phyloP scores from a whole-genome alignment of 2,113 vertebrate species.

The Sturnus vulgaris region DNA sequence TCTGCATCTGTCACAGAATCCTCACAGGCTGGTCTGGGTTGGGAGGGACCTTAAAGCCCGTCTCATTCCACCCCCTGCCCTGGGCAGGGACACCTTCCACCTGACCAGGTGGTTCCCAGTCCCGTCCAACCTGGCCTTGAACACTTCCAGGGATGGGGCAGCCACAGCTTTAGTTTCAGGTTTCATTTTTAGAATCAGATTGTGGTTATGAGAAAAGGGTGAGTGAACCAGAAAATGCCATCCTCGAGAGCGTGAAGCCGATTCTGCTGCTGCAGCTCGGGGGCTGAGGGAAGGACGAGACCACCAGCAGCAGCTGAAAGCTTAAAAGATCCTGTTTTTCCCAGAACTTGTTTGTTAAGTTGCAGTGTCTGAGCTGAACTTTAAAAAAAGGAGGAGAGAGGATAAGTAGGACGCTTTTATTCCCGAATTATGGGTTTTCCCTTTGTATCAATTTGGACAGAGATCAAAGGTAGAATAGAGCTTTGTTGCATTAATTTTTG shows the following conservation, averaged over 20 bases:
- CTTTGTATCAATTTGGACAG: neutral
- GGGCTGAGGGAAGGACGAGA: neutral
- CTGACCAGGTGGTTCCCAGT: neutral
- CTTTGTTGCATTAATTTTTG: neutral
- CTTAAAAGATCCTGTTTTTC: neutral
- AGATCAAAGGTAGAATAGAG: neutral
- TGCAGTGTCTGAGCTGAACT: neutral
- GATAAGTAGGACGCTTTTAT: neutral
- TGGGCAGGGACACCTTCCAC: neutral
- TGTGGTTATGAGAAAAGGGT: neutral
- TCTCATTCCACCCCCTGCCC: neutral
- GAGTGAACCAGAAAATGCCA: neutral
- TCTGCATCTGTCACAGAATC: neutral
- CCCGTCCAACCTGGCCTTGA: neutral
- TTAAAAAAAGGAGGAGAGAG: neutral
- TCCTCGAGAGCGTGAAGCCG: accelerated
- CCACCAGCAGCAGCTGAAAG: neutral
- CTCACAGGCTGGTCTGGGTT: neutral
- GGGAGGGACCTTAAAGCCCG: neutral
- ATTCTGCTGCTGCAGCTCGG: neutral
- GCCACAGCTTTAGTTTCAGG: neutral
- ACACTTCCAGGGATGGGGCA: neutral
- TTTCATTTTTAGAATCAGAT: neutral
- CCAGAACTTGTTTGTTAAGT: neutral
- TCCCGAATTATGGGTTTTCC: neutral